phyloP scores from a whole-genome alignment of 2,797 vertebrate genomes.

The Microchirus variegatus region DNA sequence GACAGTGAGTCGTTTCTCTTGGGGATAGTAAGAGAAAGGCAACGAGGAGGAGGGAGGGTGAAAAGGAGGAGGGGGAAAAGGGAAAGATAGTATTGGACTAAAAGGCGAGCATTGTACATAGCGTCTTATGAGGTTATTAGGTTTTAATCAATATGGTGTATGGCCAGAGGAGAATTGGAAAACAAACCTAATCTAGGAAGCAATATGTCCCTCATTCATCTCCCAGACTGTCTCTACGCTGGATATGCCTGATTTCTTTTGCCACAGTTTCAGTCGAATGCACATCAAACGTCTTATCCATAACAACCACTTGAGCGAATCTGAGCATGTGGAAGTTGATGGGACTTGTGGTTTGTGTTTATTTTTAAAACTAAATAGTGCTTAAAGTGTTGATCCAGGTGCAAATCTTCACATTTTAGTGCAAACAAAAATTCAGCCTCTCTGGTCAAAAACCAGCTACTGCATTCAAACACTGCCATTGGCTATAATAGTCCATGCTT shows the following conservation, averaged over 20 bases:
- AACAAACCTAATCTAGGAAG: conserved; percentile 81
- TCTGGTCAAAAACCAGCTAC: too few relatives aligned
- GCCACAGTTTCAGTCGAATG: conserved; percentile 48
- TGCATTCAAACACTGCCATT: too few relatives aligned
- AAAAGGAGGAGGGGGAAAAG: neutral
- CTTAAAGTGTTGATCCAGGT: too few relatives aligned
- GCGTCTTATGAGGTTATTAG: conserved; percentile 79
- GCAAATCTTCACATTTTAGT: too few relatives aligned
- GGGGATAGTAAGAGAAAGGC: conserved; percentile 59
- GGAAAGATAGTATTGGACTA: conserved; percentile 32
- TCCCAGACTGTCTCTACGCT: conserved; percentile 56
- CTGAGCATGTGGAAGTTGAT: conserved; percentile 6
- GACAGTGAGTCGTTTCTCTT: conserved; percentile 72
- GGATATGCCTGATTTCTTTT: conserved; percentile 52
- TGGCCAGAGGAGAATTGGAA: conserved; percentile 80
- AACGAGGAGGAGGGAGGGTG: conserved; percentile 8
- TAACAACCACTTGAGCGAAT: conserved; percentile 29
- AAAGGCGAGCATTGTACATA: conserved; percentile 51
- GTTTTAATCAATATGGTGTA: conserved; percentile 85
- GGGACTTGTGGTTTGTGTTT: neutral
- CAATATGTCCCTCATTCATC: conserved; percentile 75
- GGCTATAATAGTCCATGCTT: too few relatives aligned
- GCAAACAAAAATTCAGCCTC: too few relatives aligned
- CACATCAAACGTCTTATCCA: conserved; percentile 40
- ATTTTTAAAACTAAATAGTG: too few relatives aligned